Evolutionary conservation across 1,140 invertebrate species (phyloP).

Genomic region (Caerostris darwini): DNA sequence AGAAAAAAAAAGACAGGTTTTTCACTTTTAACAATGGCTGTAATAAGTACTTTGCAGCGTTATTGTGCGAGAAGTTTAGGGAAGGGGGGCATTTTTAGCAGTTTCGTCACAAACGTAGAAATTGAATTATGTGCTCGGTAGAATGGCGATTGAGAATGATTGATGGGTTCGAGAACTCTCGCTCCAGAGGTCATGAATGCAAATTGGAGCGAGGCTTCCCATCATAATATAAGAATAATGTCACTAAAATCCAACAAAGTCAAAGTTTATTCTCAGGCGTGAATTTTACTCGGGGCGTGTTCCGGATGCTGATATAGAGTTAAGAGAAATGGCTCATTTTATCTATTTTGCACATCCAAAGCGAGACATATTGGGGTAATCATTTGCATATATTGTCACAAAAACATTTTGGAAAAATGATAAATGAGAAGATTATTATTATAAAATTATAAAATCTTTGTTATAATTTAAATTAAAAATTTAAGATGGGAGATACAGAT

Average conservation of each 20-base stretch:
- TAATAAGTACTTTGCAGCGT: constrained; percentile 36
- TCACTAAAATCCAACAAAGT: constrained; percentile 62
- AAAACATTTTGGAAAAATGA: not conserved
- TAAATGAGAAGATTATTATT: too few relatives aligned
- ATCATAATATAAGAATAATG: constrained; percentile 66
- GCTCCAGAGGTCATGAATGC: constrained; percentile 72
- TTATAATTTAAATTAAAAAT: too few relatives aligned
- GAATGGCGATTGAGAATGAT: constrained; percentile 69
- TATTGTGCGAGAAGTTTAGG: not conserved
- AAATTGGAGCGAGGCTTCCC: constrained; percentile 44
- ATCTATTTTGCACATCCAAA: not conserved
- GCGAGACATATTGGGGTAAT: not conserved
- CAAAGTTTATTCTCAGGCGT: constrained; percentile 1
- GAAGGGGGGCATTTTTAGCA: constrained; percentile 52
- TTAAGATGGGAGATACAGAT: too few relatives aligned
- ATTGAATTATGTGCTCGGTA: constrained; percentile 63
- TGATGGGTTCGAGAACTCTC: constrained; percentile 71
- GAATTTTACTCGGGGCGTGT: constrained; percentile 47
- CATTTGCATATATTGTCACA: not conserved
- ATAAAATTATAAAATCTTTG: too few relatives aligned
- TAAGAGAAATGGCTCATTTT: constrained; percentile 9
- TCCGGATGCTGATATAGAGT: not conserved
- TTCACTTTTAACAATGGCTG: constrained; percentile 62
- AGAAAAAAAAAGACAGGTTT: constrained; percentile 19
- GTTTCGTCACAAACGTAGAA: constrained; percentile 69